Evolutionary conservation across 2,113 vertebrate genomes (phyloP).

Genomic region (Nycticebus coucang): DNA sequence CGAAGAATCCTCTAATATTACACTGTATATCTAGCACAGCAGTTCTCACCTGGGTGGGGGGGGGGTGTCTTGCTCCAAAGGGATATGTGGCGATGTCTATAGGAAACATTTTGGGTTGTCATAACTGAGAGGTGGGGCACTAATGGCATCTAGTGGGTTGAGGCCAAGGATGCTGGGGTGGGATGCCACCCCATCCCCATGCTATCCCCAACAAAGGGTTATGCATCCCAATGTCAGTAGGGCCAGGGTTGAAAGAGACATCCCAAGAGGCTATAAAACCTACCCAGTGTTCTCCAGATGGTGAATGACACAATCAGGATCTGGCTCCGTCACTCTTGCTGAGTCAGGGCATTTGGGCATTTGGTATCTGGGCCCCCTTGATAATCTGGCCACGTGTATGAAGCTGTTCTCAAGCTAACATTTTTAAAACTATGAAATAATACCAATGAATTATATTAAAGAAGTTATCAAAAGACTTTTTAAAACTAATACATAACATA

Average conservation of each 20-base stretch:
- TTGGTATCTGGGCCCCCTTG: not conserved
- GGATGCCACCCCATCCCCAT: not conserved
- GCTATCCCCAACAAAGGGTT: not conserved
- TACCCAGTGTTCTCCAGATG: not conserved
- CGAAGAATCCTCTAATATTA: not conserved
- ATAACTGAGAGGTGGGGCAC: too few relatives aligned
- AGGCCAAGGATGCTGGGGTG: not conserved
- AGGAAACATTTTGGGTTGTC: not conserved
- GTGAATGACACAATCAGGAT: not conserved
- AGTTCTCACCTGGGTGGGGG: not conserved
- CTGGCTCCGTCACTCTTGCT: not conserved
- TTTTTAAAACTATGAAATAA: not conserved
- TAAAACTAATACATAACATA: not conserved
- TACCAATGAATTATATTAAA: not conserved
- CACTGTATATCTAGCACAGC: not conserved
- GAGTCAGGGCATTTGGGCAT: not conserved
- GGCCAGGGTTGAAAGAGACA: not conserved
- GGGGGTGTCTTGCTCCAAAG: not conserved
- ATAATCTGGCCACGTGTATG: not conserved
- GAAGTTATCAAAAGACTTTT: not conserved
- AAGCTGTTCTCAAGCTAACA: not conserved
- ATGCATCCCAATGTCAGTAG: too few relatives aligned
- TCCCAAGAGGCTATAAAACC: accelerated
- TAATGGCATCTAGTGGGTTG: too few relatives aligned
- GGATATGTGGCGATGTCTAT: not conserved